Conservation (phyloP, 2,113 vertebrate species). For the Zosterops japonicus region DNA sequence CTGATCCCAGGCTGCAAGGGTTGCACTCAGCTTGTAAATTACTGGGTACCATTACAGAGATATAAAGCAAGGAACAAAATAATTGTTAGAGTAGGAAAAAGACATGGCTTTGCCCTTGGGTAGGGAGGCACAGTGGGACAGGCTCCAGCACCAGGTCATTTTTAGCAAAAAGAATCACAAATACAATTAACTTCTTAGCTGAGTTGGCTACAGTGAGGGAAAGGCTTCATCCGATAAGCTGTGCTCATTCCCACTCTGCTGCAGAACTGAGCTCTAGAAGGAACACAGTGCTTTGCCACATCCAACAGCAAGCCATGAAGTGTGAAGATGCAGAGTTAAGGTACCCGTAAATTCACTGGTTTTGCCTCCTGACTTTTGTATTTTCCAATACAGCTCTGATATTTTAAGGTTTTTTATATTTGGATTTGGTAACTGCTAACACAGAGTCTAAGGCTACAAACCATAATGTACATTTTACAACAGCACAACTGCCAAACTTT, state of each 20-base stretch:
- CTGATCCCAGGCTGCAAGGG: conserved; percentile 22
- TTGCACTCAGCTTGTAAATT: conserved; percentile 7
- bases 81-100: conserved; percentile 26
- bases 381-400: neutral
- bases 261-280: neutral
- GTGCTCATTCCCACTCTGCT: neutral
- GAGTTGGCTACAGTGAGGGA: neutral
- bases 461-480: neutral
- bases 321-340: neutral
- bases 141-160: neutral
- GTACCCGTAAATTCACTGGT: neutral
- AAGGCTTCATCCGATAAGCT: neutral
- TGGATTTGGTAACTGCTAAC: neutral
- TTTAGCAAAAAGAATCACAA: conserved; percentile 29
- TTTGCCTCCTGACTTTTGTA: neutral
- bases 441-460: neutral
- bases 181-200: conserved; percentile 29
- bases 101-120: neutral
- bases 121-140: neutral
- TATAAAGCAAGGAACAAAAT: conserved; percentile 17
- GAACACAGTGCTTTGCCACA: neutral
- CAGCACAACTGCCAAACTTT: neutral
- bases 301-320: neutral
- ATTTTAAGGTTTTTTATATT: neutral
- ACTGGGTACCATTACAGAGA: neutral